A percentile compares a stretch with the other conserved stretches of the same genome.
phyloP scores from a whole-genome alignment of 2,113 vertebrate genomes.

The Serinus canaria region DNA sequence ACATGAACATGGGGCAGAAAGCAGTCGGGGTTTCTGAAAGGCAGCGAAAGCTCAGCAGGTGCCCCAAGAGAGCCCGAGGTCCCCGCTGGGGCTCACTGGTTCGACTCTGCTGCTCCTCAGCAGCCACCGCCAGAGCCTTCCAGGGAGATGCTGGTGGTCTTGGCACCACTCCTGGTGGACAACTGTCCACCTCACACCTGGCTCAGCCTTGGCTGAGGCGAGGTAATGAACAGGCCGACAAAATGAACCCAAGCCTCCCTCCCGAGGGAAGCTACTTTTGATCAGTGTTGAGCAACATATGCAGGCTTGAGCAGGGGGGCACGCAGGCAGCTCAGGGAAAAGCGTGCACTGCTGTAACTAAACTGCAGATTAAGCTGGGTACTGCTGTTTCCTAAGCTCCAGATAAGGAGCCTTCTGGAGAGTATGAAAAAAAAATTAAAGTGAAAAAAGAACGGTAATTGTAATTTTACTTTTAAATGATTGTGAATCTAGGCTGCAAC shows the following conservation, averaged over 20 bases:
- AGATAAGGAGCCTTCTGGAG: constrained; percentile 52
- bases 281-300: constrained; percentile 35
- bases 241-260: background rate
- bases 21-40: background rate
- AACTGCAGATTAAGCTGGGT: constrained; percentile 48
- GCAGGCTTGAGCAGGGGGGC: constrained; percentile 38
- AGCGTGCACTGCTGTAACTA: background rate
- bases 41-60: background rate
- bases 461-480: background rate
- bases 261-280: constrained; percentile 18
- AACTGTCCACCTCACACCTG: constrained; percentile 45
- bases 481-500: background rate
- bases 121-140: background rate
- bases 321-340: background rate
- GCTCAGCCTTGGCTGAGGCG: background rate
- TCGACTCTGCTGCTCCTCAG: background rate
- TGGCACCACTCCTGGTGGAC: background rate
- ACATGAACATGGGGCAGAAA: accelerated
- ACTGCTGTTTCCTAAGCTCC: constrained; percentile 49
- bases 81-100: background rate
- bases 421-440: background rate
- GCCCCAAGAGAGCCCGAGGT: background rate
- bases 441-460: background rate
- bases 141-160: constrained; percentile 25
- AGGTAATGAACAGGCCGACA: background rate